phyloP scores from a whole-genome alignment of 2,797 vertebrate species.

The Eulemur mongoz region DNA sequence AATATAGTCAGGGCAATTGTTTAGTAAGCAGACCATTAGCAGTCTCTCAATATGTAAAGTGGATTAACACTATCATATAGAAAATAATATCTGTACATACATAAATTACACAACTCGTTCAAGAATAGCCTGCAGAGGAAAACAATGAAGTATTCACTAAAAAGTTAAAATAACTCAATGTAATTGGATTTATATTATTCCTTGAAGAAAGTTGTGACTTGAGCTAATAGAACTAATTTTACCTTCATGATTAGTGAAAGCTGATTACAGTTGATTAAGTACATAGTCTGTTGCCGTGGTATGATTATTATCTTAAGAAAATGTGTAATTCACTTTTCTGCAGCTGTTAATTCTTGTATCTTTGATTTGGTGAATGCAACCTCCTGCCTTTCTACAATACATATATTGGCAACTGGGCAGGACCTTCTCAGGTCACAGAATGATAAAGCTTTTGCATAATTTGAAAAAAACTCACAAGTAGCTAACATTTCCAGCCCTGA shows the following conservation, averaged over 20 bases:
- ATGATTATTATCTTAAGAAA: slow-evolving; percentile 78
- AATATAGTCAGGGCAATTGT: not conserved
- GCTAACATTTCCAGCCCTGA: not conserved
- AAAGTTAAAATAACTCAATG: slow-evolving; percentile 70
- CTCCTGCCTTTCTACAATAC: not conserved
- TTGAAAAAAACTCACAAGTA: slow-evolving; percentile 25
- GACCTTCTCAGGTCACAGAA: not conserved
- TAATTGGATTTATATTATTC: slow-evolving; percentile 83
- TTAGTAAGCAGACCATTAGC: slow-evolving; percentile 44
- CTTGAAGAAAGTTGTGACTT: slow-evolving; percentile 83
- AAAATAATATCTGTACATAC: slow-evolving; percentile 49
- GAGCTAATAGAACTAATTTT: slow-evolving; percentile 83
- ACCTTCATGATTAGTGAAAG: slow-evolving; percentile 82
- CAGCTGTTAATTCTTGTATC: slow-evolving; percentile 60
- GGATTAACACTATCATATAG: not conserved
- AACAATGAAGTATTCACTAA: slow-evolving; percentile 77
- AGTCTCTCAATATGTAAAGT: slow-evolving; percentile 52
- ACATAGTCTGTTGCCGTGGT: slow-evolving; percentile 76
- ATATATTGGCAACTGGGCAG: not conserved
- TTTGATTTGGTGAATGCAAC: not conserved
- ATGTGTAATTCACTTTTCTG: slow-evolving; percentile 71
- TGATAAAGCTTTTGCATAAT: not conserved
- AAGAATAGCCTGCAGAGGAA: slow-evolving; percentile 77
- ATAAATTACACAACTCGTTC: slow-evolving; percentile 45
- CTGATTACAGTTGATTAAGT: slow-evolving; percentile 83